A percentile compares a stretch with the other conserved stretches of the same genome.
Conservation (phyloP, 2,797 vertebrate genomes). For the Antrozous pallidus region DNA sequence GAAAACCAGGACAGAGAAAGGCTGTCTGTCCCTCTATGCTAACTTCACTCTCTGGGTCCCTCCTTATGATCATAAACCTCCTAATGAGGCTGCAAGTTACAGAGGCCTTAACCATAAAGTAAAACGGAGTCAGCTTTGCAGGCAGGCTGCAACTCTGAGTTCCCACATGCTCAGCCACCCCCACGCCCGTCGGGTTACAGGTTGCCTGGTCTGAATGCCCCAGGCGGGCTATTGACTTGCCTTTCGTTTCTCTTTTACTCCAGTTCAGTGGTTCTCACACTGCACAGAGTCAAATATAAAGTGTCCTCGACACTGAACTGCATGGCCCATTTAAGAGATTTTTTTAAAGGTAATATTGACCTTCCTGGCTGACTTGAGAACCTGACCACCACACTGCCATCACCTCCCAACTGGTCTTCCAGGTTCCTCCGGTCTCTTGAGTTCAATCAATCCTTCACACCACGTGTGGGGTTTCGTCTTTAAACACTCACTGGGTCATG, state of each 20-base stretch:
- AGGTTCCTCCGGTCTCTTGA: background rate
- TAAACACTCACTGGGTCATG: background rate
- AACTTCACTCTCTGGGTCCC: background rate
- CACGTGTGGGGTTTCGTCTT: background rate
- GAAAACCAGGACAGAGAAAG: background rate
- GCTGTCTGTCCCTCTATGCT: background rate
- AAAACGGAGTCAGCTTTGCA: background rate
- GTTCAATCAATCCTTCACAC: background rate
- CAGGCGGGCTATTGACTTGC: background rate
- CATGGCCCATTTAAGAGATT: background rate
- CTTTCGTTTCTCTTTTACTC: background rate
- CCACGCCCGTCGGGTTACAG: background rate
- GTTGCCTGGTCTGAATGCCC: background rate
- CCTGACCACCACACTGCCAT: background rate
- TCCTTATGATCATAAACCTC: background rate
- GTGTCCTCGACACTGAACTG: background rate
- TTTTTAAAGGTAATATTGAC: background rate
- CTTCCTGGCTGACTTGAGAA: background rate
- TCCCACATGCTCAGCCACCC: background rate
- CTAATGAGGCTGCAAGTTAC: background rate
- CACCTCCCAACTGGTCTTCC: background rate
- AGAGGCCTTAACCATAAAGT: background rate
- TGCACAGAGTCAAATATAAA: background rate
- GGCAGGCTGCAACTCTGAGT: background rate
- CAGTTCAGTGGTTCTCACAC: background rate